These are phyloP conservation scores for Oophaga pumilio DNA, from an alignment of 2,113 vertebrate genomes.

Conservation along the genomic window DNA sequence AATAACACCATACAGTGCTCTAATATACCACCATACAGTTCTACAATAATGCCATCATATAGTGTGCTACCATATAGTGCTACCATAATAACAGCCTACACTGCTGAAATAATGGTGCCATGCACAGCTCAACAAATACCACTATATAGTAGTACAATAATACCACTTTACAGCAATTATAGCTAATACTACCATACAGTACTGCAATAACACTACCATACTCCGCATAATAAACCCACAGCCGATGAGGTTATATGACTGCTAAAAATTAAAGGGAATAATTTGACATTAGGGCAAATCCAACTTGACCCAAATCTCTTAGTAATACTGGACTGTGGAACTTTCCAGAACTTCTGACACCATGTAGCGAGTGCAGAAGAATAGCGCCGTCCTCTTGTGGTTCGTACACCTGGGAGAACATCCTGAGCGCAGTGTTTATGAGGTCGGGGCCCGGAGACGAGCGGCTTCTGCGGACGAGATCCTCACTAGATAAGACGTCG, in stretches of 20 bases:
- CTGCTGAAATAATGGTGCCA: too few species aligned
- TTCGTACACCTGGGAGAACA: not conserved
- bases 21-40: too few species aligned
- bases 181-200: too few species aligned
- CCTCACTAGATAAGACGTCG: not conserved
- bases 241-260: not conserved
- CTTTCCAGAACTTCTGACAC: not conserved
- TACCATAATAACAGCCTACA: too few species aligned
- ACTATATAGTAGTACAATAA: too few species aligned
- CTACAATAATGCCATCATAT: too few species aligned
- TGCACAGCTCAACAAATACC: too few species aligned
- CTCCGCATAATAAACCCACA: not conserved
- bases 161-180: too few species aligned
- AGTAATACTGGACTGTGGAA: not conserved
- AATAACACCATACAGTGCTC: too few species aligned
- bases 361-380: not conserved
- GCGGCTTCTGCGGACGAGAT: constrained; percentile 1
- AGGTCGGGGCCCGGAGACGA: not conserved
- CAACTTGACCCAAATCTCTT: not conserved
- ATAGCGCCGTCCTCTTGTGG: not conserved
- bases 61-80: too few species aligned
- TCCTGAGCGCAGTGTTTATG: constrained; percentile 1
- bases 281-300: not conserved
- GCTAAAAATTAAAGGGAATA: too few species aligned
- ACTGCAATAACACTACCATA: too few species aligned